A percentile compares a stretch with the other conserved stretches of the same genome.
These are phyloP conservation scores for Parazoanthus atlanticus DNA, from an alignment of 92 coral and sea anemone genomes.

Conservation along the genomic window DNA sequence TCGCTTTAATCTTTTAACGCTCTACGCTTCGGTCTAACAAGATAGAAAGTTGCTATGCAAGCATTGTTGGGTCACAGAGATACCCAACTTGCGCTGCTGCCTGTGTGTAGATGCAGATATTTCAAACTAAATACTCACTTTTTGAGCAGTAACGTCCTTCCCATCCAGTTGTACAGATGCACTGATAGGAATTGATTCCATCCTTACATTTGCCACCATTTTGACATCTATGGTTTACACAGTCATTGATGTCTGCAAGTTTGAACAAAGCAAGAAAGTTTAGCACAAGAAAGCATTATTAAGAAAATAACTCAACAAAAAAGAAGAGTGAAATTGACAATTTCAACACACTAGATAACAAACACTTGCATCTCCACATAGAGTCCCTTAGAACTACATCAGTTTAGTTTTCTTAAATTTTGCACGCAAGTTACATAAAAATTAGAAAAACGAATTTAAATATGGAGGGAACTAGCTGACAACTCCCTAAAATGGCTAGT, in stretches of 20 bases:
- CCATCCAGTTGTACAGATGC: conserved; percentile 90
- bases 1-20: not conserved
- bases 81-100: not conserved
- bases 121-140: conserved; percentile 51
- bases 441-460: too few species aligned
- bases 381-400: too few species aligned
- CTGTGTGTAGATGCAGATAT: not conserved
- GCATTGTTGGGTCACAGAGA: not conserved
- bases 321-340: too few species aligned
- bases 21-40: not conserved
- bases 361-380: too few species aligned
- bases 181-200: conserved; percentile 70
- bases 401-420: too few species aligned
- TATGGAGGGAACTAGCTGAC: too few species aligned
- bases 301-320: too few species aligned
- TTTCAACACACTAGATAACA: too few species aligned
- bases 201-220: conserved; percentile 90
- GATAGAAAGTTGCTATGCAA: not conserved
- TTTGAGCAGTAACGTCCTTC: conserved; percentile 75
- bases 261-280: too few species aligned
- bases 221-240: conserved; percentile 64
- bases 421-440: too few species aligned
- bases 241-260: conserved; percentile 79
- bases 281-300: too few species aligned
- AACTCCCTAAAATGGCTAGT: too few species aligned